phyloP scores from a whole-genome alignment of 2,888 invertebrate genomes.

The Tachina fera region DNA sequence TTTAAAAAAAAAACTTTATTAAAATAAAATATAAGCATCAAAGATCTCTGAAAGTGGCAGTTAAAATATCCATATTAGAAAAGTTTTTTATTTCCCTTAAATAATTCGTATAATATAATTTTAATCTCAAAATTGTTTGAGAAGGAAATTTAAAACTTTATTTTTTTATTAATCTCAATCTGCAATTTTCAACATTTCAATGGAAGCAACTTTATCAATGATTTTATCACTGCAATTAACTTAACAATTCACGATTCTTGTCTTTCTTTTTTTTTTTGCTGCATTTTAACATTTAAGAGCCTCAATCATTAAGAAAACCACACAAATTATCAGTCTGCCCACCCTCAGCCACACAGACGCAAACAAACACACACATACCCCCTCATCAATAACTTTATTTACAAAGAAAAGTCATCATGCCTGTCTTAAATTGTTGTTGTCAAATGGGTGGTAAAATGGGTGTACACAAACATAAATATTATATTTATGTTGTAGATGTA shows the following conservation, averaged over 20 bases:
- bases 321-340: slow-evolving; percentile 57
- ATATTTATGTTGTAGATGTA: slow-evolving; percentile 29
- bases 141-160: background rate
- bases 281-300: slow-evolving; percentile 62
- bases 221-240: slow-evolving; percentile 80
- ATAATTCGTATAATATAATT: background rate
- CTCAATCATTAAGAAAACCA: slow-evolving; percentile 68
- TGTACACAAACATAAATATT: slow-evolving; percentile 49
- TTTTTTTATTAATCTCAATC: slow-evolving; percentile 3
- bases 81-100: too few relatives aligned
- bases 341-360: background rate
- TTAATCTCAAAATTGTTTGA: background rate
- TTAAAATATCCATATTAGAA: too few relatives aligned
- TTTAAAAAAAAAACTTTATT: too few relatives aligned
- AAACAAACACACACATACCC: background rate
- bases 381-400: slow-evolving; percentile 30
- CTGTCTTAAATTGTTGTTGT: slow-evolving; percentile 47
- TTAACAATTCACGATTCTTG: slow-evolving; percentile 66
- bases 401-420: slow-evolving; percentile 54
- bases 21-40: too few relatives aligned
- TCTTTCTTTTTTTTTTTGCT: slow-evolving; percentile 23
- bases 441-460: slow-evolving; percentile 52
- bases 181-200: slow-evolving; percentile 77
- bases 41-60: too few relatives aligned
- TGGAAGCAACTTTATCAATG: slow-evolving; percentile 77